Conservation (phyloP, 2,888 invertebrate genomes). For the Lacanobia wlatinum region DNA sequence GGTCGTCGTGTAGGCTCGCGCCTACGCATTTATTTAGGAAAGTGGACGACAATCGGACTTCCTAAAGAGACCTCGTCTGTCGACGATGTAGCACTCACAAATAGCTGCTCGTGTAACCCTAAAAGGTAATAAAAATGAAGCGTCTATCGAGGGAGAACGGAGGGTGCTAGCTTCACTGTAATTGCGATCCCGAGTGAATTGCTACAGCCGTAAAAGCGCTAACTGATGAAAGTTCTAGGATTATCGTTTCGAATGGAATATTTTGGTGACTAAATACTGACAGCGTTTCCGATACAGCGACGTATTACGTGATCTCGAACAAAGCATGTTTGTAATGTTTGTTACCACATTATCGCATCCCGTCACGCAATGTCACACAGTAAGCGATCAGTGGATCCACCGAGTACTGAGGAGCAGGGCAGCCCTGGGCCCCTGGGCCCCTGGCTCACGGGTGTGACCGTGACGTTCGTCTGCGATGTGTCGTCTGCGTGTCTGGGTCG, state of each 20-base stretch:
- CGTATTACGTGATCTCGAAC: neutral
- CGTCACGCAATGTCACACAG: slow-evolving; percentile 28
- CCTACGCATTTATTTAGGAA: slow-evolving; percentile 46
- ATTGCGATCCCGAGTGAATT: slow-evolving; percentile 1
- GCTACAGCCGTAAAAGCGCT: neutral
- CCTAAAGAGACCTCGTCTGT: slow-evolving; percentile 21
- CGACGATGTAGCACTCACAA: slow-evolving; percentile 10
- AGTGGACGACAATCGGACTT: slow-evolving; percentile 23
- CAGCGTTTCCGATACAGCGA: slow-evolving; percentile 13
- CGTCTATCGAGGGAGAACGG: neutral
- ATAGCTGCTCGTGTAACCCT: slow-evolving; percentile 13
- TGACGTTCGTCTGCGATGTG: slow-evolving; percentile 39
- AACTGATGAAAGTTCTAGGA: neutral
- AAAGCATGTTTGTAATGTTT: slow-evolving; percentile 20
- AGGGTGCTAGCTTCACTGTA: neutral
- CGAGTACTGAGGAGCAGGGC: neutral
- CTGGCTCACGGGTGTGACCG: slow-evolving; percentile 31
- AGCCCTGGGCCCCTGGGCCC: slow-evolving; percentile 19
- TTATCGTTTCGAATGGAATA: neutral
- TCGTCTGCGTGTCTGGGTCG: slow-evolving; percentile 47
- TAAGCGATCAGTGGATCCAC: slow-evolving; percentile 27
- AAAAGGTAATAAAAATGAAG: slow-evolving; percentile 32
- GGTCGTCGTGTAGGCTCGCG: neutral
- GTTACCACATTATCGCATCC: slow-evolving; percentile 23
- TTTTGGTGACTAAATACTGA: neutral